Base-by-base conservation (phyloP, 2,888 invertebrate species). In the Troides helena region DNA sequence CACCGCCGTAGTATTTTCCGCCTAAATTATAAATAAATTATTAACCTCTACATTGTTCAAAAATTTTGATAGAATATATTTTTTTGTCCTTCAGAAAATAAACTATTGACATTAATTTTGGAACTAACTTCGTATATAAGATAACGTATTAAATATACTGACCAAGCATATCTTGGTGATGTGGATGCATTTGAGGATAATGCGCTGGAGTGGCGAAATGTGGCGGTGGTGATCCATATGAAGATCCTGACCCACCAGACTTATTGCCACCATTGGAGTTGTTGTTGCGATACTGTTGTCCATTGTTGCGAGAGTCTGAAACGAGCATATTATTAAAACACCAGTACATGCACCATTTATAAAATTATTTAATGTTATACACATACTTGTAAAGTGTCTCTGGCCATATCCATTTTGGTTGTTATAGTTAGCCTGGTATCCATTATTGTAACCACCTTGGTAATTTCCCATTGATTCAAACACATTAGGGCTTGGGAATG, bases 1-100 rank as follows among this genome's bases (percentile, higher is more conserved):
- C 94, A 21, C 95, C 94, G 77, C 96, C 96, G 92, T 96, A 96
- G 93, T 95, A 96, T 85, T 96, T 96, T 85, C 95, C 95, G 81
- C 95, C 95, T 88, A 94, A 53, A 57, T 39, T 57, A 7, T 43
- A 89, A 75, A 94, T 85, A 30, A 63, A 36, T 18, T n/a, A 18
- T 12, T 53, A 7, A 17, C 5, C 3, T 6, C 0, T 2, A 17
- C 12, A 58, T 14, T 23, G 5, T 23, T 58, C 25, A n/a, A 12
- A n/a, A 18, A 57, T 4, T 21, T 57, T 57, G 8, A 57, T 7
- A 10, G 10, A 39, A 1, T 8, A 7, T 6, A 39, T 10, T 39
- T 39, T 8, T 39, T 39, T 39, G 39, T 8, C 10, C 1, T 10
- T 39, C 39, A 39, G 10, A 12, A 57, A n/a, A 21, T 21, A 21